These are phyloP conservation scores for Sphaeramia orbicularis DNA, from an alignment of 2,797 vertebrate genomes.

Conservation along the genomic window DNA sequence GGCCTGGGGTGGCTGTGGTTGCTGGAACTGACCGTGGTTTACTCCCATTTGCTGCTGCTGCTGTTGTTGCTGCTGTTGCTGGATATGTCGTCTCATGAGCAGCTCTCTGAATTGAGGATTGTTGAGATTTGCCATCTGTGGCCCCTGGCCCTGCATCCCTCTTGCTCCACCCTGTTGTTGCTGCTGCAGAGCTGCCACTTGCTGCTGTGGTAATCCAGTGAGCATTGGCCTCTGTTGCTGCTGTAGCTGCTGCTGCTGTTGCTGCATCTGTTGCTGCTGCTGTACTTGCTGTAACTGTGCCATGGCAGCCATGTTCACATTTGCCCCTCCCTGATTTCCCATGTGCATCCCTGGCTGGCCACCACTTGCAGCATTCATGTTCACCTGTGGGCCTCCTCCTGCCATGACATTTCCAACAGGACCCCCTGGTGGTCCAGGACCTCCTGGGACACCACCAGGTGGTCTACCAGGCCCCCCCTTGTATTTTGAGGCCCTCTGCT, in stretches of 20 bases:
- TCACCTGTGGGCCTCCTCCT: slow-evolving; percentile 76
- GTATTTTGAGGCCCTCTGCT: slow-evolving; percentile 95
- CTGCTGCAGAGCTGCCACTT: slow-evolving; percentile 72
- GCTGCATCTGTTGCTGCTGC: slow-evolving; percentile 71
- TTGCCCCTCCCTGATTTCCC: slow-evolving; percentile 86
- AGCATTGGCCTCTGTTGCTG: slow-evolving; percentile 68
- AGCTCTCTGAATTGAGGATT: slow-evolving; percentile 93
- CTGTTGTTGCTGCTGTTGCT: slow-evolving; percentile 86
- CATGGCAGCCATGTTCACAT: slow-evolving; percentile 79
- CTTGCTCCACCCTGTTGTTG: slow-evolving; percentile 73
- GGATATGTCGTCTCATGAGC: slow-evolving; percentile 88
- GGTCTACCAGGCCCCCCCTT: slow-evolving; percentile 75
- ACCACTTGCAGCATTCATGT: slow-evolving; percentile 74
- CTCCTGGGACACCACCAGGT: slow-evolving; percentile 61
- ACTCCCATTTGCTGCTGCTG: slow-evolving; percentile 87
- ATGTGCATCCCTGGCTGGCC: slow-evolving; percentile 87
- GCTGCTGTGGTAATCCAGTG: slow-evolving; percentile 68
- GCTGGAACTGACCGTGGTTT: slow-evolving; percentile 93
- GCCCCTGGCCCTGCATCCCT: slow-evolving; percentile 88
- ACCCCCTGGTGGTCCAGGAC: slow-evolving; percentile 71
- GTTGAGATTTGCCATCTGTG: slow-evolving; percentile 91
- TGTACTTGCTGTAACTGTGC: slow-evolving; percentile 83
- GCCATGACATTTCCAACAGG: slow-evolving; percentile 75
- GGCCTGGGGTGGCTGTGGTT: slow-evolving; percentile 85
- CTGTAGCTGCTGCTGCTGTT: slow-evolving; percentile 66